Evolutionary conservation across 2,797 vertebrate genomes (phyloP), one percentile per base, ranked within the genome.

Genomic region (Acipenser ruthenus): DNA sequence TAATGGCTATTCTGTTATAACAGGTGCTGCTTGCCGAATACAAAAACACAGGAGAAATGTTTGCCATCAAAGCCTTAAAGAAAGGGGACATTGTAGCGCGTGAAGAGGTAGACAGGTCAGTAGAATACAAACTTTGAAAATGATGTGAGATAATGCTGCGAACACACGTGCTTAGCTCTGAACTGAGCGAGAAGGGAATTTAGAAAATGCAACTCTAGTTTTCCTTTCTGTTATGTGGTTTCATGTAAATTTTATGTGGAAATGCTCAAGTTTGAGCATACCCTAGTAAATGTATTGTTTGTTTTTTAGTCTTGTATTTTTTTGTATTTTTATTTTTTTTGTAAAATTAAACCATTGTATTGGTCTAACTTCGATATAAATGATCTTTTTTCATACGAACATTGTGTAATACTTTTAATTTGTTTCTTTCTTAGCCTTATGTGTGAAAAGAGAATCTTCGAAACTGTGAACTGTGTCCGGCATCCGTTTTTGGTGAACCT

Each of bases 71-170:
- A 86, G 90, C 90, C 74, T 86, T 91, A 85, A 91, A 91, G 78
- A 91, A 91, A 84, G 89, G 89, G 77, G 89, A 91, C 65, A 91
- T 91, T 67, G 88, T 91, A 0, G 84, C 89, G 70, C 86, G 90
- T 68, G 89, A 90, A 73, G 90, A 91, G 85, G 89, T 90, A 77
- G 90, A 91, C 86, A 91, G 89, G 97, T 98, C 78, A 80, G 88
- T 37, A 37, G 37, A 37, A 37, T 37, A 37, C 3, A 37, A 37
- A 37, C 37, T 37, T 37, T 37, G 37, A 37, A 37, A 37, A 37
- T 37, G 37, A 37, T 37, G 37, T 5, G 37, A 37, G 37, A 37
- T 4, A 5, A 37, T 37, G 37, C 37, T 37, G 37, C 5, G 37
- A 37, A 37, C 4, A 37, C 37, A 37, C 37, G 5, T 37, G 37